Percentiles rank a stretch among this genome's conserved stretches.
Evolutionary conservation across 2,797 vertebrate genomes (phyloP).

Genomic region (Buphagus erythrorhynchus): DNA sequence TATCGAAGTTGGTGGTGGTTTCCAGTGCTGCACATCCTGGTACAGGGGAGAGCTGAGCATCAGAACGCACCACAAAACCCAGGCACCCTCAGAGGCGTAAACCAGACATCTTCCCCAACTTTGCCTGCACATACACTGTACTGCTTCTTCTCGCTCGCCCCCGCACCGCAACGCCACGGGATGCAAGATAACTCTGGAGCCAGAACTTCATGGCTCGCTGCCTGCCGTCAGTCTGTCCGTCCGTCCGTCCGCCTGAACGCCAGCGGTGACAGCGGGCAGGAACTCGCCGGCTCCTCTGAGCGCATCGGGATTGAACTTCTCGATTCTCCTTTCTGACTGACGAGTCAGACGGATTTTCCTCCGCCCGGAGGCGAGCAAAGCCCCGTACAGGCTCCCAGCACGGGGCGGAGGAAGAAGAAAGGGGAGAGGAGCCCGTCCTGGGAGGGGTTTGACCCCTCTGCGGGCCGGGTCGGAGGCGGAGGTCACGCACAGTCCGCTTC

Average conservation of each 20-base stretch:
- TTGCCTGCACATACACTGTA: neutral
- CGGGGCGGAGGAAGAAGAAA: neutral
- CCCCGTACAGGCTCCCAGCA: neutral
- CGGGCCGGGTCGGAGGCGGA: no score
- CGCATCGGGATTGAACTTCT: neutral
- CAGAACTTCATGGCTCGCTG: constrained; percentile 8
- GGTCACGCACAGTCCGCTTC: neutral
- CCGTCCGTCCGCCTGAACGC: neutral
- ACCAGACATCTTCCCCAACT: neutral
- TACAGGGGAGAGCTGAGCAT: constrained; percentile 10
- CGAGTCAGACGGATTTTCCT: neutral
- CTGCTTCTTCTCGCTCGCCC: neutral
- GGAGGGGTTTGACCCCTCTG: neutral
- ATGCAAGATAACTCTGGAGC: neutral
- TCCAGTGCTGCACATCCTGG: constrained; percentile 29
- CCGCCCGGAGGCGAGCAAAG: neutral
- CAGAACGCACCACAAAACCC: neutral
- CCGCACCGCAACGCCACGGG: neutral
- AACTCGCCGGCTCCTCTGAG: neutral
- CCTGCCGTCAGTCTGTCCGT: neutral
- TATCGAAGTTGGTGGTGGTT: neutral
- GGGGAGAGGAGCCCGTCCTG: neutral
- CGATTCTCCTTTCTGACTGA: neutral
- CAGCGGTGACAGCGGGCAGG: neutral
- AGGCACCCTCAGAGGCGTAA: neutral